phyloP scores from a whole-genome alignment of 2,113 vertebrate species.

The Gyps fulvus region DNA sequence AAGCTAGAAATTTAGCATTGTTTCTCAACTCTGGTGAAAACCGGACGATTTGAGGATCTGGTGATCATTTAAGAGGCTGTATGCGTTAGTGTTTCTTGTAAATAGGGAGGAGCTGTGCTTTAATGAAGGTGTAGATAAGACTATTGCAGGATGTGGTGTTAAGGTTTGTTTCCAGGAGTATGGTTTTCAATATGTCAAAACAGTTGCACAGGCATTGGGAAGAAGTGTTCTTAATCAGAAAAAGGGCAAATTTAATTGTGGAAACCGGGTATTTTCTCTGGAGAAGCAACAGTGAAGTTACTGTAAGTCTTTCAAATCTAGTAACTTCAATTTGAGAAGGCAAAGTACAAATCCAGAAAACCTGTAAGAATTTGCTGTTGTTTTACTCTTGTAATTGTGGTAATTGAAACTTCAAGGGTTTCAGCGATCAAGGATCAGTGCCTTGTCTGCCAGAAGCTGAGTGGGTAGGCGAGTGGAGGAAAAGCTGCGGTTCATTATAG shows the following conservation, averaged over 20 bases:
- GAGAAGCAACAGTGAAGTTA: not conserved
- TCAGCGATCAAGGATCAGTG: not conserved
- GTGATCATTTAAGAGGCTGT: not conserved
- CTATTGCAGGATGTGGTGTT: not conserved
- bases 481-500: not conserved
- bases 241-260: not conserved
- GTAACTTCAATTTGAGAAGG: not conserved
- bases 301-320: not conserved
- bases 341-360: not conserved
- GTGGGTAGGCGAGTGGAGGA: accelerated
- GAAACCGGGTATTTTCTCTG: not conserved
- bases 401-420: not conserved
- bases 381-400: not conserved
- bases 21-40: not conserved
- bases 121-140: not conserved
- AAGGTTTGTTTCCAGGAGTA: not conserved
- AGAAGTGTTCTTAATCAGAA: not conserved
- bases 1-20: not conserved
- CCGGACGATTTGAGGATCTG: not conserved
- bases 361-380: not conserved
- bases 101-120: not conserved
- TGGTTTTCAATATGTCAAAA: not conserved
- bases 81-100: not conserved
- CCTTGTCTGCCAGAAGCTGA: not conserved
- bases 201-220: not conserved